These are phyloP conservation scores for Hozukius guyotensis DNA, from an alignment of 2,797 vertebrate species.

Conservation along the genomic window DNA sequence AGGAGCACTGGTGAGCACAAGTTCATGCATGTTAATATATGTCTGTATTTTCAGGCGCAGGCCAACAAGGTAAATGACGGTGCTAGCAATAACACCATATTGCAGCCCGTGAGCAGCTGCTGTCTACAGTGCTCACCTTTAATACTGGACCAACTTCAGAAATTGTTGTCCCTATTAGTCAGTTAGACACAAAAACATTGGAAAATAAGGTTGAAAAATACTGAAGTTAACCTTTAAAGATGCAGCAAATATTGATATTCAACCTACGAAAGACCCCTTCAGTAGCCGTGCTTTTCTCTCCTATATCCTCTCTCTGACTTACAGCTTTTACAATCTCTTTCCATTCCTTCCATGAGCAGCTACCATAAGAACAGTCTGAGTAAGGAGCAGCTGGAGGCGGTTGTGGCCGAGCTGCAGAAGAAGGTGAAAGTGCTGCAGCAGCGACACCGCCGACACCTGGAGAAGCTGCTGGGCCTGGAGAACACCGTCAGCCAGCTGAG, in stretches of 20 bases:
- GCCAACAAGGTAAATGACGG: too few species aligned
- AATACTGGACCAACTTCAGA: too few species aligned
- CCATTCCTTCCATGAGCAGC: constrained; percentile 30
- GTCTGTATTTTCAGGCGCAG: not conserved
- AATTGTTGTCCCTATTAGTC: too few species aligned
- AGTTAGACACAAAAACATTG: too few species aligned
- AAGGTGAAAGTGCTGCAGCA: constrained; percentile 85
- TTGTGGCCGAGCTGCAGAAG: constrained; percentile 78
- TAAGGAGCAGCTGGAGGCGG: constrained; percentile 77
- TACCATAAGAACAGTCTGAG: constrained; percentile 81
- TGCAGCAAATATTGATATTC: not conserved
- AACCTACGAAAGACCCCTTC: not conserved
- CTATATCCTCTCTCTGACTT: not conserved
- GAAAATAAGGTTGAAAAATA: too few species aligned
- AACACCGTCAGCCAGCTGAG: constrained; percentile 80
- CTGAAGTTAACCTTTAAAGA: not conserved
- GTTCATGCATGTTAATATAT: not conserved
- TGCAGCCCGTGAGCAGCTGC: too few species aligned
- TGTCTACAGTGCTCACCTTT: too few species aligned
- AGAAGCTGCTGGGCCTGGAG: constrained; percentile 83
- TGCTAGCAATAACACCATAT: too few species aligned
- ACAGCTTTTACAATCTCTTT: not conserved
- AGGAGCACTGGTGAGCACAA: constrained; percentile 79
- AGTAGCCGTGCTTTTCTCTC: not conserved
- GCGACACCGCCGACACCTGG: constrained; percentile 80